phyloP scores from a whole-genome alignment of 92 coral and sea anemone species.

The Epizoanthus scotinus region DNA sequence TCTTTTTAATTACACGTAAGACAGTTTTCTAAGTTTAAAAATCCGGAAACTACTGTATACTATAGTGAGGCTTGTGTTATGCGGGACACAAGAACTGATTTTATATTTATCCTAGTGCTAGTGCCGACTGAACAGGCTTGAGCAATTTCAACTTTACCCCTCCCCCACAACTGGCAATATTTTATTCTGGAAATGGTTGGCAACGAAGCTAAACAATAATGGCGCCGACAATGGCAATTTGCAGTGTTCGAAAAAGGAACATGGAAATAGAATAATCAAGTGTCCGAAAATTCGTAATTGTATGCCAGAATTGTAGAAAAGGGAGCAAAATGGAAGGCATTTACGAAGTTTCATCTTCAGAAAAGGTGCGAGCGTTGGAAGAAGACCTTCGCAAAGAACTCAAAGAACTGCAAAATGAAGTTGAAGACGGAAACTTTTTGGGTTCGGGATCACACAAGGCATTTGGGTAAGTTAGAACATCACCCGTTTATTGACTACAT shows the following conservation, averaged over 20 bases:
- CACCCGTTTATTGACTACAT: no score
- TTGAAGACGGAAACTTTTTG: slow-evolving; percentile 91
- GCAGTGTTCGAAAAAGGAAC: slow-evolving; percentile 17
- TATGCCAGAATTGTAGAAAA: not conserved
- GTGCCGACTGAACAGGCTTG: no score
- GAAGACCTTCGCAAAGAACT: slow-evolving; percentile 91
- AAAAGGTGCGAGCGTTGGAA: slow-evolving; percentile 85
- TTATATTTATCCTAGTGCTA: no score
- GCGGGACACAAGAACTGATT: no score
- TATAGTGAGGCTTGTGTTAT: no score
- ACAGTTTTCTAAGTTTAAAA: no score
- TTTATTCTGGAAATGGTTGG: slow-evolving; percentile 23
- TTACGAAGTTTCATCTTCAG: slow-evolving; percentile 88
- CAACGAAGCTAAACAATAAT: slow-evolving; percentile 43
- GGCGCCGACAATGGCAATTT: slow-evolving; percentile 45
- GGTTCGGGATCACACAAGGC: slow-evolving; percentile 70
- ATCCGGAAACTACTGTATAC: no score
- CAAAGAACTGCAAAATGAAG: slow-evolving; percentile 91
- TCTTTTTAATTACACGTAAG: not conserved
- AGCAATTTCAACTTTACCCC: not conserved
- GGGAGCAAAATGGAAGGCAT: slow-evolving; percentile 81
- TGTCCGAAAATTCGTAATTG: not conserved
- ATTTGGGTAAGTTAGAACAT: slow-evolving; percentile 66
- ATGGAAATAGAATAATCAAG: slow-evolving; percentile 1
- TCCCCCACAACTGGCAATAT: not conserved